Conservation (phyloP, 2,113 vertebrate species). For the Paramormyrops kingsleyae region DNA sequence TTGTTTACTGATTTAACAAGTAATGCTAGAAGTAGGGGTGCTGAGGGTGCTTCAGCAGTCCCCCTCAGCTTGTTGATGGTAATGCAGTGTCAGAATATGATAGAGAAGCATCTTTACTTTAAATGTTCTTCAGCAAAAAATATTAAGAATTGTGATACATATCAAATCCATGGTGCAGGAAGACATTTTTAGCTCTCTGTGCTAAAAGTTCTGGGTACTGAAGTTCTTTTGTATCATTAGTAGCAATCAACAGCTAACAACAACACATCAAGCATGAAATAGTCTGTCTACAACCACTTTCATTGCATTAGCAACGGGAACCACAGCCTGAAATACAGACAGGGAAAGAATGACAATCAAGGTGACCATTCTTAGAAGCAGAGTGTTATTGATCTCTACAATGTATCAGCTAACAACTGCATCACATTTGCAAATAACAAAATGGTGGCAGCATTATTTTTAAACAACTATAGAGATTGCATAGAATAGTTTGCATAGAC, state of each 20-base stretch:
- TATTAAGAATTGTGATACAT: background rate
- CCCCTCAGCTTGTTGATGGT: background rate
- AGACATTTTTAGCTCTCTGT: background rate
- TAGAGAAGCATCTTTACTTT: background rate
- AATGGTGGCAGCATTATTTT: too few relatives aligned
- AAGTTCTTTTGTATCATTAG: background rate
- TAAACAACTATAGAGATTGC: too few relatives aligned
- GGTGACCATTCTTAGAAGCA: too few relatives aligned
- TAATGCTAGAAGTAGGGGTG: background rate
- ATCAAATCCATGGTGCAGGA: background rate
- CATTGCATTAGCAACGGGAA: background rate
- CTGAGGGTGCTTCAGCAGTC: background rate
- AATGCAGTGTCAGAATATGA: background rate
- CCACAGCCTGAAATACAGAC: too few relatives aligned
- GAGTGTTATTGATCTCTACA: too few relatives aligned
- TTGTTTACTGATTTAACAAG: background rate
- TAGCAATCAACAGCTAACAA: background rate
- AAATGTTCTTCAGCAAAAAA: background rate
- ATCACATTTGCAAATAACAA: too few relatives aligned
- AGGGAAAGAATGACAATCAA: too few relatives aligned
- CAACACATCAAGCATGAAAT: background rate
- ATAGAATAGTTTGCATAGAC: too few relatives aligned
- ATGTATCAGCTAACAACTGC: too few relatives aligned
- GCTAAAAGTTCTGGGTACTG: background rate
- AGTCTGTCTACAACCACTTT: background rate